Conservation (phyloP, 2,113 vertebrate species). For the Procavia capensis region DNA sequence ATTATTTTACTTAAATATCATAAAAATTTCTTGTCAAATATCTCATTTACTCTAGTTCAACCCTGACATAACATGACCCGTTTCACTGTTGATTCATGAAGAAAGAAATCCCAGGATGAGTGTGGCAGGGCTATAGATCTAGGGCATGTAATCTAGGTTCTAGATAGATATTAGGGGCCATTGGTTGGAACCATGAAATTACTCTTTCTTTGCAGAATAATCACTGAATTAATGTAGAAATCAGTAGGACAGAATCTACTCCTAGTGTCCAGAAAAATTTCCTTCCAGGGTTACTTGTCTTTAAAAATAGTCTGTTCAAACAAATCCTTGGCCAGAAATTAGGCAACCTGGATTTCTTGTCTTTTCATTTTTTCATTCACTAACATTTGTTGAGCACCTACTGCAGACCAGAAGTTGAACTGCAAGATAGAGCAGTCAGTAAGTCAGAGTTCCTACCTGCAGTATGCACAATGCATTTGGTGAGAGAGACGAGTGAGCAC, state of each 20-base stretch:
- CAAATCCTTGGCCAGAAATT: conserved; percentile 48
- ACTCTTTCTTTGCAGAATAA: conserved; percentile 24
- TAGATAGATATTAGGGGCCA: background rate
- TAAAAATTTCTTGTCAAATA: conserved; percentile 45
- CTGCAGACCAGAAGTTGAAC: conserved; percentile 36
- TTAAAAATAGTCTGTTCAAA: conserved; percentile 44
- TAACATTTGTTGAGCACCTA: conserved; percentile 47
- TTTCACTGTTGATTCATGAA: conserved; percentile 31
- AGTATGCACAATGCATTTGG: background rate
- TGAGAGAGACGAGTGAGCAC: conserved; percentile 33
- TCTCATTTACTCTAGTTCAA: conserved; percentile 41
- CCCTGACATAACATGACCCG: background rate
- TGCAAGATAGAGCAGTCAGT: conserved; percentile 16
- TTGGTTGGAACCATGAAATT: conserved; percentile 35
- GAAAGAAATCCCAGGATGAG: conserved; percentile 16
- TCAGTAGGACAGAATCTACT: conserved; percentile 13
- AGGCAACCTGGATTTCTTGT: conserved; percentile 18
- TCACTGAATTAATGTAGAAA: conserved; percentile 50
- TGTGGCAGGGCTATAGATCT: background rate
- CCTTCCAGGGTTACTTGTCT: conserved; percentile 27
- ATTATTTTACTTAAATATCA: conserved; percentile 40
- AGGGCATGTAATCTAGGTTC: conserved; percentile 8
- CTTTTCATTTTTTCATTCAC: conserved; percentile 60
- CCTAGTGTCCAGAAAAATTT: conserved; percentile 38
- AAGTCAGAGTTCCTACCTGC: conserved; percentile 7